phyloP scores from a whole-genome alignment of 2,797 vertebrate genomes.

The Anolis apletophallus region DNA sequence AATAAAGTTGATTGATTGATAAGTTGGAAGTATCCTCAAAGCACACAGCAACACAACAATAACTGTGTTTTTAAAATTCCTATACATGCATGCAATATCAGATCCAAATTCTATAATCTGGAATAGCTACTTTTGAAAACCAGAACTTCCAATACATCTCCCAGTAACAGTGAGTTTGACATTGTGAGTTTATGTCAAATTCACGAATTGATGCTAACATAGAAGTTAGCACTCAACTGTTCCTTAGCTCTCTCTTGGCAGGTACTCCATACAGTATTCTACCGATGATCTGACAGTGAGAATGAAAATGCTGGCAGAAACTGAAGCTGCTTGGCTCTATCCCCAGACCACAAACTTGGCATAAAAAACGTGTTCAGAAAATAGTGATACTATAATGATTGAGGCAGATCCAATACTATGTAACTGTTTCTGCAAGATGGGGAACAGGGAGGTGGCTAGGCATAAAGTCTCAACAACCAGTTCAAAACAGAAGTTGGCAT shows the following conservation, averaged over 20 bases:
- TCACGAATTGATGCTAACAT: neutral
- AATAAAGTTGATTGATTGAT: too few species aligned
- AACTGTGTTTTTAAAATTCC: neutral
- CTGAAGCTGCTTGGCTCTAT: neutral
- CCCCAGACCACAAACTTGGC: neutral
- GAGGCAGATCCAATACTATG: neutral
- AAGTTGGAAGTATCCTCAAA: too few species aligned
- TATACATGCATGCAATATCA: neutral
- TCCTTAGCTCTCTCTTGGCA: neutral
- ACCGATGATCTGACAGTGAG: neutral
- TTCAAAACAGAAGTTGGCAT: neutral
- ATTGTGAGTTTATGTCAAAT: neutral
- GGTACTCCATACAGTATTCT: neutral
- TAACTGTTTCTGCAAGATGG: neutral
- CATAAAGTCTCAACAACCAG: neutral
- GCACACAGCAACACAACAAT: too few species aligned
- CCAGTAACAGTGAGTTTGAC: neutral
- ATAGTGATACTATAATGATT: neutral
- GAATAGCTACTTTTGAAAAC: too few species aligned
- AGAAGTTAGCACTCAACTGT: neutral
- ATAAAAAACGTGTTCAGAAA: neutral
- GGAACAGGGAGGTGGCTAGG: neutral
- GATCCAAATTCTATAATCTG: too few species aligned
- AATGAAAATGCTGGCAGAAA: constrained; percentile 11
- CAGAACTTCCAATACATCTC: too few species aligned